These are phyloP conservation scores for Phalloptychus januarius DNA, from an alignment of 2,797 vertebrate species.

Conservation along the genomic window DNA sequence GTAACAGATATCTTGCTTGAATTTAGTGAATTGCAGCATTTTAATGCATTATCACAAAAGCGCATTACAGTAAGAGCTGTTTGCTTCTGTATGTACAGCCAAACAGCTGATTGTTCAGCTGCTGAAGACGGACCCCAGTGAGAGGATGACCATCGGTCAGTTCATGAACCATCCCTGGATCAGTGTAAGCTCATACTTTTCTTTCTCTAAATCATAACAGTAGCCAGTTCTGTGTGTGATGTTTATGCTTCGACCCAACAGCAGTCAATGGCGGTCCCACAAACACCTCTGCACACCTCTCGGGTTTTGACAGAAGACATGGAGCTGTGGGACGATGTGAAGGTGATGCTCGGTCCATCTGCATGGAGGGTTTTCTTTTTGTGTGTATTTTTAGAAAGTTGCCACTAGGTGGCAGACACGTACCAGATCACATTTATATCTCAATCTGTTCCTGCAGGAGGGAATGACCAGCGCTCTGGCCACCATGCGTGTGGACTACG, in stretches of 20 bases:
- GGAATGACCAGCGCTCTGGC: conserved; percentile 97
- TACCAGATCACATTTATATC: neutral
- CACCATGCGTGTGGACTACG: conserved; percentile 98
- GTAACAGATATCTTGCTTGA: neutral
- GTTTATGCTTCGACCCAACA: conserved; percentile 57
- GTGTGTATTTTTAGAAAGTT: neutral
- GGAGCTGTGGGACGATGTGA: conserved; percentile 97
- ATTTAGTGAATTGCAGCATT: neutral
- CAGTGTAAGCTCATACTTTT: conserved; percentile 82
- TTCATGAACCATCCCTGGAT: conserved; percentile 98
- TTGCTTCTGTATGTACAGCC: conserved; percentile 71
- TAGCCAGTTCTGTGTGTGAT: neutral
- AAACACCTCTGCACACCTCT: conserved; percentile 93
- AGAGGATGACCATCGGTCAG: conserved; percentile 92
- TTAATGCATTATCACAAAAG: neutral
- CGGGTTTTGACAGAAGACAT: conserved; percentile 93
- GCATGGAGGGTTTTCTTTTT: neutral
- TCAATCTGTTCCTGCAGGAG: conserved; percentile 80
- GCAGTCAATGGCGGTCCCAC: conserved; percentile 94
- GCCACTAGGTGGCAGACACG: conserved; percentile 56
- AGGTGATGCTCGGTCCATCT: conserved; percentile 80
- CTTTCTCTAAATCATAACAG: neutral
- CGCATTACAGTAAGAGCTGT: neutral
- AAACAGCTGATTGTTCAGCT: conserved; percentile 93
- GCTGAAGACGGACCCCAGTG: conserved; percentile 94